Base-by-base conservation (phyloP, 2,888 invertebrate species). In the Caenorhabditis sulstoni region DNA sequence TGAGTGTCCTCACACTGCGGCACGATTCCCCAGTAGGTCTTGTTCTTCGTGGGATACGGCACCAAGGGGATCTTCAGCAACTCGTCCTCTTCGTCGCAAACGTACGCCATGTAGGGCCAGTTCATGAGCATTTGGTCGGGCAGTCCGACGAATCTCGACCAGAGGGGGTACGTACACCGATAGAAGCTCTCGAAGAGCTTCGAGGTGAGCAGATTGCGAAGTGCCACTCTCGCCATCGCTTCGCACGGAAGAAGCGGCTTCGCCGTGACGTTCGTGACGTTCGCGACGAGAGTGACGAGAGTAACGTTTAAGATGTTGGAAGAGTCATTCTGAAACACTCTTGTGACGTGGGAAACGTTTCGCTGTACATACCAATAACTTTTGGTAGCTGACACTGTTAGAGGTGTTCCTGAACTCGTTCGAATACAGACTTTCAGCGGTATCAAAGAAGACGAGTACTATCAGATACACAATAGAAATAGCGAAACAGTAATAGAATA, bases 1-100 rank as follows among this genome's bases (percentile, higher is more conserved):
- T 22, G n/a, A 8, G 16, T 39, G 7, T 37, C 37, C 0, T 39
- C n/a, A 29, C 37, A 66, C 50, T 49, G 37, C n/a, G 74, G 66
- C 8, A 16, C 8, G 9, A 74, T 20, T 16, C 53, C 55, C 66
- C 66, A 74, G 29, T 66, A 66, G 1, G 23, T 16, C 14, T 59
- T 57, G 16, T 58, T 35, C 9, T 39, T 41, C n/a, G 47, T 35
- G 0, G 22, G 58, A 23, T 44, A 59, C 18, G 41, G n/a, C 2
- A 44, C 7, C 0, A 74, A 20, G 5, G 49, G 39, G 11, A 73
- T 65, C 14, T 57, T n/a, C 4, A 14, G 8, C 0, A 73, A 18
- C 2, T 12, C 9, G 0, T 55, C 23, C 5, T 57, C 65, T n/a
- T 53, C 29, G 52, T 45, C 50, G 39, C 74, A 74, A 23, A 57